Evolutionary conservation across 2,797 vertebrate genomes (phyloP).

Genomic region (Brotula barbata): DNA sequence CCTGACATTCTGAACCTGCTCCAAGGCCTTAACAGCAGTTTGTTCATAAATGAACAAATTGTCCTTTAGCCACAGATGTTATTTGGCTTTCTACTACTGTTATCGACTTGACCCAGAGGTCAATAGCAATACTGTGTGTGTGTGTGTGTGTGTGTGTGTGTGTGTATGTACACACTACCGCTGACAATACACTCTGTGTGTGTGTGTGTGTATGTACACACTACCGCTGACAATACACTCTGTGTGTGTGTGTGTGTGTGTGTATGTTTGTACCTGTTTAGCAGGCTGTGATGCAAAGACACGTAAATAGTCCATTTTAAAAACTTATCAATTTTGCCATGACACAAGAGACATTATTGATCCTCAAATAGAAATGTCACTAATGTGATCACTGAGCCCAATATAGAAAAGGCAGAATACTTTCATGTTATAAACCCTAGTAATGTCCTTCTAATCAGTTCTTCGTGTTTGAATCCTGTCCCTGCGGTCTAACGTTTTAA

Average conservation of each 20-base stretch:
- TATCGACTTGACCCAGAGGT: constrained; percentile 33
- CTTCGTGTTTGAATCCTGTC: too few species aligned
- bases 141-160: too few species aligned
- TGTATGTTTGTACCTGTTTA: neutral
- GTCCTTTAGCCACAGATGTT: constrained; percentile 23
- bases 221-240: constrained; percentile 3
- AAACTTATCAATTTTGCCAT: neutral
- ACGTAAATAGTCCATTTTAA: constrained; percentile 6
- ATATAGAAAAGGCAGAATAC: neutral
- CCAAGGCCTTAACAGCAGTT: neutral
- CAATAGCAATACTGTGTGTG: constrained; percentile 15
- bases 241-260: neutral
- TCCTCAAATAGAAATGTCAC: constrained; percentile 1
- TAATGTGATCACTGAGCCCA: constrained; percentile 6
- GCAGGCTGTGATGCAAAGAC: neutral
- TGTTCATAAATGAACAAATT: constrained; percentile 21
- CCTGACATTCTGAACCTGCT: constrained; percentile 13
- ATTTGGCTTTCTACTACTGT: constrained; percentile 37
- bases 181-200: neutral
- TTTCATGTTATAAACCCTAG: neutral
- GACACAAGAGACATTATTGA: neutral
- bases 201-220: constrained; percentile 8
- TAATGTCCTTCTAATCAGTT: too few species aligned
- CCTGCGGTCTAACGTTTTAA: too few species aligned
- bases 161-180: constrained; percentile 11